Evolutionary conservation across 1,140 invertebrate species (phyloP), one percentile per base, ranked within the genome.

Genomic region (Helicoverpa zea): DNA sequence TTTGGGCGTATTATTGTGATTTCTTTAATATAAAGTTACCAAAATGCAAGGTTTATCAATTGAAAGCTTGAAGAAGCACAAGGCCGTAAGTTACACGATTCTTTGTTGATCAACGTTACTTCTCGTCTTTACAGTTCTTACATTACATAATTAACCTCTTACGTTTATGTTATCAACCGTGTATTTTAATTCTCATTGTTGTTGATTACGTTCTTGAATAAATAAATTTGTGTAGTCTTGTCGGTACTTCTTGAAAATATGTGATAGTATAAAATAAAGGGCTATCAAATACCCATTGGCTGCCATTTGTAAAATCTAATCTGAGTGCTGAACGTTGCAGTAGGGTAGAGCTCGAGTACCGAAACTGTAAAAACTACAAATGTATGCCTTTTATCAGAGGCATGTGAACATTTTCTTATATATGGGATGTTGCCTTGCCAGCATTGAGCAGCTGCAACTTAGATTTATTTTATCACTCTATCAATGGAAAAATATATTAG

Each of bases 71-170:
- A 94, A 92, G 83, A 94, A 90, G 82, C 93, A 94, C 83, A 94
- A 94, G 82, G 93, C 93, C 84, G 93, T 94, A 84, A 94, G 92
- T 92, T 66, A 61, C 61, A 72, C 72, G 82, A 3, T n/a, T 83
- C 66, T 73, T 73, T 58, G 52, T 63, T 61, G 18, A 59, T 68
- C 49, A 82, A 76, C 23, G 43, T 16, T 85, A 75, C 75, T 78
- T 74, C 59, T 63, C 66, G 18, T 43, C n/a, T 63, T 49, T 79
- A 12, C 18, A 84, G 23, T 84, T 88, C 91, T 94, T 93, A 94
- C 90, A 93, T 94, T 93, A 94, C 90, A 93, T 94, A 94, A 94
- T 84, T 93, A 92, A 94, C 91, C 91, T 92, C 61, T 63, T 68
- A 49, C 35, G 16, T 68, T 80, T 82, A 78, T 81, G 63, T 83